These are phyloP conservation scores for Rhyacophila brunnea DNA, from an alignment of 1,140 invertebrate species.

Conservation along the genomic window DNA sequence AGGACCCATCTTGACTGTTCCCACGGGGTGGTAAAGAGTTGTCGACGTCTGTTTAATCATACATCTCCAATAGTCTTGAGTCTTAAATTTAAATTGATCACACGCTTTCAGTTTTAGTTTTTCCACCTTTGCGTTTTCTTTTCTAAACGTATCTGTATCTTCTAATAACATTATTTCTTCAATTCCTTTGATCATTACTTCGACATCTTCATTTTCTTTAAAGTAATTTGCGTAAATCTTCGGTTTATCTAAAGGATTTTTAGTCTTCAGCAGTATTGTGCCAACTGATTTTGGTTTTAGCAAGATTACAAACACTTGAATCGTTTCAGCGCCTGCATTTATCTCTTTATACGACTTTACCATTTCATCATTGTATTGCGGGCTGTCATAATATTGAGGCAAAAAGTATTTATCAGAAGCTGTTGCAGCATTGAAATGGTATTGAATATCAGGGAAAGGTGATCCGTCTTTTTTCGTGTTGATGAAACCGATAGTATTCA, in stretches of 20 bases:
- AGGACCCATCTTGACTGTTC: conserved; percentile 55
- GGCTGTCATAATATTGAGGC: conserved; percentile 2
- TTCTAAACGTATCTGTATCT: conserved; percentile 50
- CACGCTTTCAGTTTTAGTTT: conserved; percentile 47
- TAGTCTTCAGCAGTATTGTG: conserved; percentile 54
- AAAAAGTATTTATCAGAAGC: not conserved
- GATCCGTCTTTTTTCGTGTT: conserved; percentile 30
- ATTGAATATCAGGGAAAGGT: conserved; percentile 26
- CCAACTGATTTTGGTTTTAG: conserved; percentile 62
- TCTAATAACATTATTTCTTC: conserved; percentile 51
- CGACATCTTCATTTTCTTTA: conserved; percentile 55
- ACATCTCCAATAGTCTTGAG: conserved; percentile 51
- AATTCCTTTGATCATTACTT: conserved; percentile 56
- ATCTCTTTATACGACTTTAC: conserved; percentile 16
- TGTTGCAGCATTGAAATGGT: not conserved
- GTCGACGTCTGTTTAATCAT: conserved; percentile 39
- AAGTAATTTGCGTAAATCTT: conserved; percentile 68
- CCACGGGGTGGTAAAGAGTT: conserved; percentile 48
- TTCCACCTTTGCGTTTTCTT: conserved; percentile 41
- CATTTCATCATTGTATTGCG: conserved; percentile 10
- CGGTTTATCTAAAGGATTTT: conserved; percentile 61
- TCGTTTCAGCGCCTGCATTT: conserved; percentile 43
- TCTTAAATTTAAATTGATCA: conserved; percentile 39
- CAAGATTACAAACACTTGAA: conserved; percentile 46
- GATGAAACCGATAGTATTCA: conserved; percentile 30